Base-by-base conservation (phyloP, 2,888 invertebrate species). In the Pocota personata region DNA sequence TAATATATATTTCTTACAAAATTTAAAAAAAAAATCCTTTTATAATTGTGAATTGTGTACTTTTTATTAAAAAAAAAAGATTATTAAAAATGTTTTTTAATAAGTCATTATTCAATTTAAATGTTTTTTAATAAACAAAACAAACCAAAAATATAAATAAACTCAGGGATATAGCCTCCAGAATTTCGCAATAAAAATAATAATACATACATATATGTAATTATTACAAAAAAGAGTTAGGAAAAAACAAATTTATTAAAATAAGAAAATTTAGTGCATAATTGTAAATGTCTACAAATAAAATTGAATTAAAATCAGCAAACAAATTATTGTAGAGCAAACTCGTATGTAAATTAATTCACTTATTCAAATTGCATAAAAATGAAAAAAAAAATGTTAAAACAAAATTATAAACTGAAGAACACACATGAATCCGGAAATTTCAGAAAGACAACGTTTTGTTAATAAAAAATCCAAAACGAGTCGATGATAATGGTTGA, bases 141-240 rank as follows among this genome's bases (percentile, higher is more conserved):
- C 88, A 89, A 89, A 88, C 89, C 89, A 91, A 89, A 91, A 89
- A 91, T 89, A 91, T 90, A 89, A 91, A 90, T 90, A 90, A 91
- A 91, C 91, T 91, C 91, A 91, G 91, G 91, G 91, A 91, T 91
- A 90, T 90, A 92, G 91, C 92, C 91, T 91, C 92, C 90, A 91
- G 92, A 90, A 89, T 79, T 87, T 88, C 87, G 87, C 88, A 89
- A 89, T 88, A 89, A 86, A 48, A 37, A 24, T 80, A 75, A 71
- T 46, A 64, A 71, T 71, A 30, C 66, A 71, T 71, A 30, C 66
- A 72, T 86, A 72, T 62, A 32, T 82, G 62, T 76, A 62, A 40
- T 40, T 87, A 82, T 87, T 90, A 89, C 66, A 89, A 88, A 77
- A 84, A 46, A 73, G 73, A 82, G 82, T 52, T 52, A 62, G 37